Base-by-base conservation (phyloP, 2,888 invertebrate species). In the Thera obeliscata region DNA sequence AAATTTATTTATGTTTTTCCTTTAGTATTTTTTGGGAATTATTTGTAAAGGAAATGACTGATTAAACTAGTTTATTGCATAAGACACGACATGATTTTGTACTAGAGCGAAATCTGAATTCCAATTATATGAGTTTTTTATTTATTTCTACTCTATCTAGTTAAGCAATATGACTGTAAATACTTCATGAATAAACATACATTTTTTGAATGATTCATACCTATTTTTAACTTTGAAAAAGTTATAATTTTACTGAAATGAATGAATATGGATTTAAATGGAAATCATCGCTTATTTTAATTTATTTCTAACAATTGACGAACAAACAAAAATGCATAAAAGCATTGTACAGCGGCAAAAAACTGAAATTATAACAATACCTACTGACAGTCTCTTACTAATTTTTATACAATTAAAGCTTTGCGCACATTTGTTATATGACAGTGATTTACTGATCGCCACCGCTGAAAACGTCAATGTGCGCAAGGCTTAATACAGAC, bases 331-430 rank as follows among this genome's bases (percentile, higher is more conserved):
- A 78, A 75, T 33, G 69, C 76, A 83, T 78, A 69, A 90, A 52
- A 90, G 89, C 90, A 81, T 81, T 86, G 66, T 91, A 91, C 92
- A 91, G 90, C 91, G 64, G 75, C 83, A 88, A 86, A 81, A 72
- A 87, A 87, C 74, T 76, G 73, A 87, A 85, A 67, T 78, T 52
- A 33, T 87, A 87, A 80, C 77, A 89, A 88, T 86, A 86, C n/a
- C n/a, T n/a, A n/a, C 82, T 78, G 86, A 88, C 89, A 89, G 88
- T 90, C 84, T 82, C 84, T 87, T 85, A 87, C 83, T 87, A 87
- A 85, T 86, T 90, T 89, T 79, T 90, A 90, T 87, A 90, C 50
- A 50, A 12, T 50, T 22, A 22, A 22, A 22, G 22, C 22, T 22
- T 22, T 22, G 22, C 22, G 22, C 22, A 22, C 22, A 22, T 22